These are phyloP conservation scores for Aproaerema taeniolella DNA, from an alignment of 2,888 invertebrate species.

Conservation along the genomic window DNA sequence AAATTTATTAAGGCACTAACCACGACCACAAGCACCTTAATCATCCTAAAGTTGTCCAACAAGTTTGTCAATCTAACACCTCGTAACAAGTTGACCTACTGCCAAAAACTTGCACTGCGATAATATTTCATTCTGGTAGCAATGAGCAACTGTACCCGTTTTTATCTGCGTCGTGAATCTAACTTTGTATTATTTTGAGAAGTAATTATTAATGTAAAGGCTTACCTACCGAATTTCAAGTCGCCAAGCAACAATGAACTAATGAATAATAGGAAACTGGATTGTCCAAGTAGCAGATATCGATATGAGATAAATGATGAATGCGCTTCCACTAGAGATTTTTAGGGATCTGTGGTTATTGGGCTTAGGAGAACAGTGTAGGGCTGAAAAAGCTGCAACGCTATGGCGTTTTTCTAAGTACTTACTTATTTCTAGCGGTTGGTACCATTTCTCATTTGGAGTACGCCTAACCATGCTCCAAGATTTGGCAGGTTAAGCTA, in stretches of 20 bases:
- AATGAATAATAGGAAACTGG: conserved; percentile 72
- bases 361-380: too few relatives aligned
- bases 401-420: too few relatives aligned
- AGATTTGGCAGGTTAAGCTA: too few relatives aligned
- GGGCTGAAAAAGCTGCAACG: too few relatives aligned
- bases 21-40: too few relatives aligned
- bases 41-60: too few relatives aligned
- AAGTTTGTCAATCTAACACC: conserved; percentile 6
- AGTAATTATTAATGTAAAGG: conserved; percentile 74
- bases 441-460: too few relatives aligned
- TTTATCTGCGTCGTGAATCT: conserved; percentile 71
- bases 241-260: conserved; percentile 54
- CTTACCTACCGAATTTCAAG: conserved; percentile 69
- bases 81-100: conserved; percentile 8
- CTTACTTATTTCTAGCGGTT: too few relatives aligned
- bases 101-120: conserved; percentile 10
- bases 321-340: conserved; percentile 58
- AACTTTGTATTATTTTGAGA: conserved; percentile 73
- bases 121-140: conserved; percentile 15
- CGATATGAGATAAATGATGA: conserved; percentile 60
- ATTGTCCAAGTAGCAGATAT: conserved; percentile 66
- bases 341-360: too few relatives aligned
- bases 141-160: conserved; percentile 31
- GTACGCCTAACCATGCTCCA: too few relatives aligned
- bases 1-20: too few relatives aligned